Conservation (phyloP, 2,797 vertebrate species). For the Psittacula derbiana region DNA sequence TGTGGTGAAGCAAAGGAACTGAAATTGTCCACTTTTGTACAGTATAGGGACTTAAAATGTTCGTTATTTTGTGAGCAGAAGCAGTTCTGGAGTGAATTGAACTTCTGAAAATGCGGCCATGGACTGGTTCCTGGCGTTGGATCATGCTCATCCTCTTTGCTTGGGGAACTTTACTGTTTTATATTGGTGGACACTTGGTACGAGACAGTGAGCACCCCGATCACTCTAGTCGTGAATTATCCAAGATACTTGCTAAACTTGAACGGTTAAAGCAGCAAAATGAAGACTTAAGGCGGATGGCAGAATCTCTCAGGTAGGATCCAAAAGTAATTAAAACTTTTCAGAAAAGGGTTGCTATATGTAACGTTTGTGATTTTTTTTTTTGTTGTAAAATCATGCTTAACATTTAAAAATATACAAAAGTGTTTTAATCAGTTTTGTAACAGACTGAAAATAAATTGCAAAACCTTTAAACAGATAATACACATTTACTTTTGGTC, state of each 20-base stretch:
- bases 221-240: conserved; percentile 93
- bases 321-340: not conserved
- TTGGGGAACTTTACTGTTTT: conserved; percentile 97
- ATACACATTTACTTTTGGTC: not conserved
- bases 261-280: conserved; percentile 98
- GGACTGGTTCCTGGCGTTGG: conserved; percentile 99
- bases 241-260: conserved; percentile 95
- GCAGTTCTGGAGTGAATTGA: conserved; percentile 67
- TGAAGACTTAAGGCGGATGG: conserved; percentile 96
- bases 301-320: conserved; percentile 93
- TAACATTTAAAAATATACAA: not conserved
- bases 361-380: not conserved
- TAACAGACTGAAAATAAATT: not conserved
- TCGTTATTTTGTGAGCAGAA: conserved; percentile 71
- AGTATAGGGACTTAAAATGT: conserved; percentile 69
- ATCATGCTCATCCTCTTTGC: conserved; percentile 98
- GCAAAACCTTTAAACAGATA: not conserved
- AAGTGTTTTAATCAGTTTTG: not conserved
- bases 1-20: conserved; percentile 65
- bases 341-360: not conserved
- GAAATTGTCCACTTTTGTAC: not conserved
- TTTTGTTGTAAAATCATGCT: not conserved
- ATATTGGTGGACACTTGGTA: conserved; percentile 96
- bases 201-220: conserved; percentile 94
- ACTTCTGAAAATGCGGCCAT: conserved; percentile 92